Base-by-base conservation (phyloP, 2,888 invertebrate species). In the Brachyopa scutellaris region DNA sequence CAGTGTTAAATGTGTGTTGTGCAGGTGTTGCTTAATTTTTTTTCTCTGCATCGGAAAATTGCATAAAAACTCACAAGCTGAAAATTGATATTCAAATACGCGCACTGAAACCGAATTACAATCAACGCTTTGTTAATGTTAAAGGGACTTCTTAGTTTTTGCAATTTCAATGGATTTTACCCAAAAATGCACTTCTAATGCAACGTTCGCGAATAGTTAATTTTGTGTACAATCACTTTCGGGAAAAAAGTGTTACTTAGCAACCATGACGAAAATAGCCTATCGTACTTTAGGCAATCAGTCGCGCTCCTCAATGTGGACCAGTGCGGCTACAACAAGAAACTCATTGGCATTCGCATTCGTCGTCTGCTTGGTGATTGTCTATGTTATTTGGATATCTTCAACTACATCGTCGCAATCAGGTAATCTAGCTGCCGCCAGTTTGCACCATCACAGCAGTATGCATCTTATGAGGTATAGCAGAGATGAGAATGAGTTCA, bases 331-430 rank as follows among this genome's bases (percentile, higher is more conserved):
- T 45, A 69, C 82, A 31, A 82, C 86, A 0, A 86, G 86, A 6
- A 87, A 86, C 11, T 66, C 85, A 2, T 64, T 86, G 53, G 85
- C 85, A 2, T 84, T 85, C 17, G 84, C 82, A 7, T 74, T 86
- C n/a, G 61, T 88, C 17, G 40, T 85, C 8, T 84, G 84, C 11
- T 38, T 86, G 36, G 74, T 86, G 29, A 55, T 87, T 26, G 70
- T 87, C 6, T 88, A 87, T 64, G 82, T 87, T 21, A 84, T 88
- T 19, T 88, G 88, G 88, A 85, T 85, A 76, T 85, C 86, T 29
- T 82, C 85, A 42, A 85, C 85, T 82, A 85, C 85, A 66, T 74
- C 69, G 31, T n/a, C 77, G 23, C 47, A 82, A 82, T 77, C 82
- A 82, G 82, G 82, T 82, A 82, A 82, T 82, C 61, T 77, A 55